Evolutionary conservation across 2,797 vertebrate species (phyloP).

Genomic region (Danio jaintianensis): DNA sequence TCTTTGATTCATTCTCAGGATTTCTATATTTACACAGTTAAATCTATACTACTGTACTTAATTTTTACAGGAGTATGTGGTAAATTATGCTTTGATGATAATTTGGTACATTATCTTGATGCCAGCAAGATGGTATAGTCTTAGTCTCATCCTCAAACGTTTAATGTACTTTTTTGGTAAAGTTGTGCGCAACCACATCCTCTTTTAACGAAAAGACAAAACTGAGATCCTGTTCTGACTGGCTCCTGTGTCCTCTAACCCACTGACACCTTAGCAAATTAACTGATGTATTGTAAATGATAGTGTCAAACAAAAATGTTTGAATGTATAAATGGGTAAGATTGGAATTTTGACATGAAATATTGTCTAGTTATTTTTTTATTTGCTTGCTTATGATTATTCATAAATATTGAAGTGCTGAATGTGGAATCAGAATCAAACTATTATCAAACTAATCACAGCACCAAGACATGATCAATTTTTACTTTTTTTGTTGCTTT

Average conservation of each 20-base stretch:
- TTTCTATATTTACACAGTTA: neutral
- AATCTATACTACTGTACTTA: neutral
- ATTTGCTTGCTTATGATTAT: neutral
- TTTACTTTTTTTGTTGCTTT: neutral
- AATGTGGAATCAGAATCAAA: neutral
- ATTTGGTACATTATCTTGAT: neutral
- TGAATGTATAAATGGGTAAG: neutral
- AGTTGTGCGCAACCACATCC: conserved; percentile 55
- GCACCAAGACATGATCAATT: neutral
- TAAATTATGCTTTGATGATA: neutral
- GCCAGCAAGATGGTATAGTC: neutral
- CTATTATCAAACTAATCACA: neutral
- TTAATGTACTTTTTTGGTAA: conserved; percentile 44
- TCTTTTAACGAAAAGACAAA: conserved; percentile 28
- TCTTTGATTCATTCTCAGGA: neutral
- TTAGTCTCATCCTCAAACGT: neutral
- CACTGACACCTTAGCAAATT: neutral
- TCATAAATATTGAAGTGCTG: neutral
- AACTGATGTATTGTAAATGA: neutral
- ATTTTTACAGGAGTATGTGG: neutral
- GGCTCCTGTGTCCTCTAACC: neutral
- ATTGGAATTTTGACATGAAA: neutral
- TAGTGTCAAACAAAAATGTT: neutral
- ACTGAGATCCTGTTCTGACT: conserved; percentile 45
- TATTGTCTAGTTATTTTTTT: neutral